These are phyloP conservation scores for Calypte anna DNA, from an alignment of 2,113 vertebrate genomes.

Conservation along the genomic window DNA sequence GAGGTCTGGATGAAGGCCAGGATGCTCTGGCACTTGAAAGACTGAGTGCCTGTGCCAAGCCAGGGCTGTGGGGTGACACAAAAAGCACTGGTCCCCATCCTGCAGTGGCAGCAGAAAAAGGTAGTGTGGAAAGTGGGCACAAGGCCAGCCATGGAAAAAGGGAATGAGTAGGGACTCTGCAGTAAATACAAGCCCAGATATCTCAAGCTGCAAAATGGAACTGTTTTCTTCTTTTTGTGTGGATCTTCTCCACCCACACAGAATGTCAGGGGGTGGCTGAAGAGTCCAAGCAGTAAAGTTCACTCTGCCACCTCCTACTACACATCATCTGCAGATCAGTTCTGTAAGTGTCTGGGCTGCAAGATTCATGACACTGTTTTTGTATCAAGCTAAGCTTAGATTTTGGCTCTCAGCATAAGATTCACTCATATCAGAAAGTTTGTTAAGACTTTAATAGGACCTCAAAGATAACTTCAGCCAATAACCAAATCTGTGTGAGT, in stretches of 20 bases:
- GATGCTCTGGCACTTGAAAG: not conserved
- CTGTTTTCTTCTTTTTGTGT: not conserved
- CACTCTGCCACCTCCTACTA: constrained; percentile 13
- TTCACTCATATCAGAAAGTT: not conserved
- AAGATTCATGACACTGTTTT: not conserved
- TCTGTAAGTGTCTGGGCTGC: not conserved
- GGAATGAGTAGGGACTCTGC: not conserved
- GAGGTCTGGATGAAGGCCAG: not conserved
- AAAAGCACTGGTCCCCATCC: not conserved
- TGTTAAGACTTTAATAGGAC: not conserved
- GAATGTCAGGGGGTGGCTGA: not conserved
- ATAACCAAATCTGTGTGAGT: not conserved
- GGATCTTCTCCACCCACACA: not conserved
- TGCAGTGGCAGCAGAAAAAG: not conserved
- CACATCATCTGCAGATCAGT: not conserved
- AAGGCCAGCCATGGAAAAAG: not conserved
- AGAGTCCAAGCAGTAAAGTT: not conserved
- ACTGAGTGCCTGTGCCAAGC: not conserved
- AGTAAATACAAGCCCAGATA: not conserved
- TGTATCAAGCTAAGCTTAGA: not conserved
- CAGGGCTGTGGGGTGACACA: not conserved
- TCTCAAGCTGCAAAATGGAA: not conserved
- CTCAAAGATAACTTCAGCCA: not conserved
- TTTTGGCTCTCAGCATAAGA: not conserved
- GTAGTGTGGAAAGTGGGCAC: not conserved